Evolutionary conservation across 2,888 invertebrate genomes (phyloP).

Genomic region (Thyatira batis): DNA sequence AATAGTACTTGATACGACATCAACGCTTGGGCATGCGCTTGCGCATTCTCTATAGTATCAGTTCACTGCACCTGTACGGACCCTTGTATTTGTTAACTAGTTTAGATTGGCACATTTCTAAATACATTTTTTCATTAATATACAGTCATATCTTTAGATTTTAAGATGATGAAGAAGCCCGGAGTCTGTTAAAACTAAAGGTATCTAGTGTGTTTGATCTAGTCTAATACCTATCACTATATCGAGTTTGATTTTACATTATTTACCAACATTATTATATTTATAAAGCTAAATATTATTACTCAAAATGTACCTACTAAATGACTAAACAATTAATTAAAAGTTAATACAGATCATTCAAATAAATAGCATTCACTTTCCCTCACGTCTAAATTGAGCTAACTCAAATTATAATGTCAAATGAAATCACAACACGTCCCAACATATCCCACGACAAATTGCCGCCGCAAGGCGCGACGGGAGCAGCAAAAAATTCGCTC

Average conservation of each 20-base stretch:
- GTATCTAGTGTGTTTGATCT: too few relatives aligned
- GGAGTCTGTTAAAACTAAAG: too few relatives aligned
- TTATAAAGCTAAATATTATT: too few relatives aligned
- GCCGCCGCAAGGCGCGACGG: constrained; percentile 64
- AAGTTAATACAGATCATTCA: not conserved
- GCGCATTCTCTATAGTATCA: constrained; percentile 26
- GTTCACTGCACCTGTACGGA: constrained; percentile 22
- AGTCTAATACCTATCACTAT: too few relatives aligned
- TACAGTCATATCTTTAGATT: too few relatives aligned
- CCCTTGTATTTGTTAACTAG: not conserved
- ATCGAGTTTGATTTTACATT: too few relatives aligned
- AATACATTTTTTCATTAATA: not conserved
- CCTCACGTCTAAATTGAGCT: not conserved
- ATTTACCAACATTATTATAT: not conserved
- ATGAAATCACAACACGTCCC: constrained; percentile 29
- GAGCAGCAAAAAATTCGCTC: constrained; percentile 74
- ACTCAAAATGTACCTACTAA: too few relatives aligned
- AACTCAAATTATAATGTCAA: constrained; percentile 18
- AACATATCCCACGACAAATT: constrained; percentile 66
- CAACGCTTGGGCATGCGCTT: constrained; percentile 34
- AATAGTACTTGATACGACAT: constrained; percentile 37
- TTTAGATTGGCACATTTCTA: not conserved
- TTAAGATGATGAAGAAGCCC: too few relatives aligned
- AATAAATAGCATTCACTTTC: not conserved
- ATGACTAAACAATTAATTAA: too few relatives aligned